phyloP scores from a whole-genome alignment of 2,113 vertebrate species.

The Raja brachyura region DNA sequence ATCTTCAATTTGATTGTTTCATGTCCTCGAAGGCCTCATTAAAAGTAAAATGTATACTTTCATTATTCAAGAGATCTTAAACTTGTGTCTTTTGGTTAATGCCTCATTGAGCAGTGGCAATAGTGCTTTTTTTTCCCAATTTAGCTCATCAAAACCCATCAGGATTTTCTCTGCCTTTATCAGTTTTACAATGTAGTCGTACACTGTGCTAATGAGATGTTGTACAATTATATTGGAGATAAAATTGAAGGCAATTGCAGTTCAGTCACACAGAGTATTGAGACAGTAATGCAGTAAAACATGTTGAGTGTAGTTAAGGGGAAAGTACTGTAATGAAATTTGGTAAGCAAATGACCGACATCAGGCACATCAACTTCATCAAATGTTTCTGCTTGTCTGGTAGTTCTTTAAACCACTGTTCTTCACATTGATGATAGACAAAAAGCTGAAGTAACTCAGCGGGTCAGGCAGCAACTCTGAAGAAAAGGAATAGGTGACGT shows the following conservation, averaged over 20 bases:
- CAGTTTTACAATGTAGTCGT: neutral
- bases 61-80: neutral
- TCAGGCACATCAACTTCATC: neutral
- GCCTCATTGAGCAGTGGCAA: neutral
- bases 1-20: no score
- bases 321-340: neutral
- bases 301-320: neutral
- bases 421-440: neutral
- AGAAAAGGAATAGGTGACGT: no score
- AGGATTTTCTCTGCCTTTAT: neutral
- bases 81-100: neutral
- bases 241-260: neutral
- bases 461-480: no score
- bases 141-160: neutral
- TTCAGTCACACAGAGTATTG: neutral
- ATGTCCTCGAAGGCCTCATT: neutral
- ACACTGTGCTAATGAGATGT: neutral
- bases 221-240: neutral
- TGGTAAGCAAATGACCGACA: neutral
- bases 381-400: neutral
- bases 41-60: neutral
- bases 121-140: neutral
- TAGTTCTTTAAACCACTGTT: neutral
- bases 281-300: neutral
- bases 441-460: no score